Conservation (phyloP, 2,113 vertebrate genomes). For the Ophthalmolycus amberensis region DNA sequence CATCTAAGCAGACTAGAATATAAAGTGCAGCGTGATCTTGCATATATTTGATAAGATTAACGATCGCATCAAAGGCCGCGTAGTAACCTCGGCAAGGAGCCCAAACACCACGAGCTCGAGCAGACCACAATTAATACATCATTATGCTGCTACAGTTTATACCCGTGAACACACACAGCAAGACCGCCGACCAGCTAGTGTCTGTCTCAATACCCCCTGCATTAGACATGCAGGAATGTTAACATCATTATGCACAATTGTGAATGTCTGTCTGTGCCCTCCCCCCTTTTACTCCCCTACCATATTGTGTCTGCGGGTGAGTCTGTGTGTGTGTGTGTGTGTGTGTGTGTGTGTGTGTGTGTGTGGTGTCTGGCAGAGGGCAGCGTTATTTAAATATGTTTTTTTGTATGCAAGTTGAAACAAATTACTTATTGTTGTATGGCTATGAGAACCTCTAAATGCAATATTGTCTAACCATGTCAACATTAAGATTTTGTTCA, state of each 20-base stretch:
- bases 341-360: constrained; percentile 55
- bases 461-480: constrained; percentile 1
- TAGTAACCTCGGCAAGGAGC: constrained; percentile 56
- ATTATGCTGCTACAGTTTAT: constrained; percentile 66
- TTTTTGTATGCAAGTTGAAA: constrained; percentile 61
- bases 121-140: constrained; percentile 76
- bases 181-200: constrained; percentile 62
- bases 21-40: constrained; percentile 47
- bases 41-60: constrained; percentile 69
- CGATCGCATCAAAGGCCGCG: constrained; percentile 43
- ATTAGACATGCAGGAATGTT: constrained; percentile 96
- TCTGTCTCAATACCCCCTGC: constrained; percentile 73
- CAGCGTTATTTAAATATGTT: constrained; percentile 71
- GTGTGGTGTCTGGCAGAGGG: constrained; percentile 53
- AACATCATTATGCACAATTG: constrained; percentile 93
- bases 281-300: constrained; percentile 72
- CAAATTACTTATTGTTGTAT: constrained; percentile 62
- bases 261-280: constrained; percentile 86
- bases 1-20: constrained; percentile 36
- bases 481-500: constrained; percentile 1
- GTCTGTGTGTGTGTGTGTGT: constrained; percentile 70
- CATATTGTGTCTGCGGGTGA: constrained; percentile 84
- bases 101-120: constrained; percentile 50
- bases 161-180: constrained; percentile 51
- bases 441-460: constrained; percentile 31